These are phyloP conservation scores for Drosophila setifemur DNA, from an alignment of 1,140 invertebrate species.

Conservation along the genomic window DNA sequence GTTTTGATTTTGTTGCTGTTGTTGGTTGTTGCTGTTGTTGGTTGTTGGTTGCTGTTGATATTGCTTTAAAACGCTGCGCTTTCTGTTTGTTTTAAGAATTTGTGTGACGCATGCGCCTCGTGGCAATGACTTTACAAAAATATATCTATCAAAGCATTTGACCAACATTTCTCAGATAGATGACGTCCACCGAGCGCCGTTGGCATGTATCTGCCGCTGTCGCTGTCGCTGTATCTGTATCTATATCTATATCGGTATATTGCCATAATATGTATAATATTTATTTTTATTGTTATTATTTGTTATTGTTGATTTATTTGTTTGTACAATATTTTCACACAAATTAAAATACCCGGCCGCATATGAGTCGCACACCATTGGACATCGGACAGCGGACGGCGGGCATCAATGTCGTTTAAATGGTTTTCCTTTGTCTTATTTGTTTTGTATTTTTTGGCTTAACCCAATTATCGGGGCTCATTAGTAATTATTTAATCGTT, in stretches of 20 bases:
- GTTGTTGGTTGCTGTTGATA: conserved; percentile 48
- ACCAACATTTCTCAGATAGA: conserved; percentile 68
- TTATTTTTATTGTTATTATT: conserved; percentile 76
- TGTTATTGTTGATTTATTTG: conserved; percentile 74
- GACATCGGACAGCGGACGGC: not conserved
- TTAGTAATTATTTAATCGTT: conserved; percentile 76
- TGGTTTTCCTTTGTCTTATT: conserved; percentile 29
- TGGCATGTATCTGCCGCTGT: conserved; percentile 1
- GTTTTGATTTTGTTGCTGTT: conserved; percentile 39
- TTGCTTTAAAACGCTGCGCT: conserved; percentile 69
- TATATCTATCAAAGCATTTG: conserved; percentile 54
- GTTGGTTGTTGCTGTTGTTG: not conserved
- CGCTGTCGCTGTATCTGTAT: conserved; percentile 13
- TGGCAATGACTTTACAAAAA: conserved; percentile 63
- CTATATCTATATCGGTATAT: conserved; percentile 25
- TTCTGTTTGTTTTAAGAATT: conserved; percentile 70
- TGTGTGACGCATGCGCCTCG: conserved; percentile 64
- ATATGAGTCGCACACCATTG: conserved; percentile 28
- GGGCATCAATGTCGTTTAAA: conserved; percentile 18
- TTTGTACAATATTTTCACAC: conserved; percentile 77
- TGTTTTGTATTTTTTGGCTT: conserved; percentile 47
- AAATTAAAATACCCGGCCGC: conserved; percentile 72
- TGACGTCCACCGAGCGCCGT: conserved; percentile 30
- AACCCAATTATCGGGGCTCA: conserved; percentile 72
- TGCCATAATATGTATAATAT: conserved; percentile 64